Evolutionary conservation across 2,797 vertebrate species (phyloP).

Genomic region (Ptychobarbus kaznakovi): DNA sequence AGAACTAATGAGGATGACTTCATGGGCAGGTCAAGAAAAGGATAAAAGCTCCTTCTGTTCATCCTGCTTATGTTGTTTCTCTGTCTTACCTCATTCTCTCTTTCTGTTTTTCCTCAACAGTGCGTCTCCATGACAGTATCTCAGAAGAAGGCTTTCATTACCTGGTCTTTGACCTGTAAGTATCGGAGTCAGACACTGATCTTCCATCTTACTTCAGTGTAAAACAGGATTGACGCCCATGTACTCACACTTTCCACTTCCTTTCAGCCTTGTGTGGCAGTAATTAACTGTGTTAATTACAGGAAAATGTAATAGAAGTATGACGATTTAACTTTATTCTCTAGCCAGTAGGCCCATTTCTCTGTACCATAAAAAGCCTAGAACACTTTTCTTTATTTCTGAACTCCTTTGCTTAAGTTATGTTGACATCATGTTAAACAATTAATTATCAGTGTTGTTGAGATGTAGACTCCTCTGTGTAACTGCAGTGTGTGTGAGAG

Average conservation of each 20-base stretch:
- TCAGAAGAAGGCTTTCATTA: slow-evolving; percentile 98
- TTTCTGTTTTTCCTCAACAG: slow-evolving; percentile 70
- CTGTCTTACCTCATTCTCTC: slow-evolving; percentile 8
- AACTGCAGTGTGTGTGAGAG: background rate
- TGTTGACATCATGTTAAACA: slow-evolving; percentile 16
- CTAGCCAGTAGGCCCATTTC: background rate
- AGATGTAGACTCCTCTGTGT: background rate
- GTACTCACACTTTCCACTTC: slow-evolving; percentile 9
- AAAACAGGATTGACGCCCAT: background rate
- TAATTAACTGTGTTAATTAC: slow-evolving; percentile 25
- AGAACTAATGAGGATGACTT: slow-evolving; percentile 13
- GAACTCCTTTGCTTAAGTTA: background rate
- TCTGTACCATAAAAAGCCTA: background rate
- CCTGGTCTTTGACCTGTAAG: slow-evolving; percentile 99
- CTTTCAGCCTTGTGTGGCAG: background rate
- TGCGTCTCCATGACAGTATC: slow-evolving; percentile 97
- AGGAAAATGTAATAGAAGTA: slow-evolving; percentile 1
- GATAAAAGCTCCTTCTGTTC: slow-evolving; percentile 29
- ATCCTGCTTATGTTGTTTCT: slow-evolving; percentile 19
- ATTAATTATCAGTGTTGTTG: background rate
- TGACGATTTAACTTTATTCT: background rate
- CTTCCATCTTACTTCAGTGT: background rate
- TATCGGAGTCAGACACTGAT: slow-evolving; percentile 61
- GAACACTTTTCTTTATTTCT: background rate
- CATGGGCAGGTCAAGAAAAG: slow-evolving; percentile 27